phyloP scores from a whole-genome alignment of 2,888 invertebrate genomes.

The Matsumyia berberina region DNA sequence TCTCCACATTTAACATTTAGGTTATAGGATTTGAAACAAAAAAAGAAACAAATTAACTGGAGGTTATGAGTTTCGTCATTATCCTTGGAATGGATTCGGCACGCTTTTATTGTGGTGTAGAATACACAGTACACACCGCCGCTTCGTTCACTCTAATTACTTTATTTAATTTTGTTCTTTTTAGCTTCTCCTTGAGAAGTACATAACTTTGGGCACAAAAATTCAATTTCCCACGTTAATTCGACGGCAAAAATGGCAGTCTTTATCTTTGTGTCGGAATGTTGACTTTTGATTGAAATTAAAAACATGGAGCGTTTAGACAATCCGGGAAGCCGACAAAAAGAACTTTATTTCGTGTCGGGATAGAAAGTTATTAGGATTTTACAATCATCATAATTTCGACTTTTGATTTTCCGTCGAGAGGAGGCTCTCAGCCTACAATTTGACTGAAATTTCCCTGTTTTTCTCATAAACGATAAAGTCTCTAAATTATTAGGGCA shows the following conservation, averaged over 20 bases:
- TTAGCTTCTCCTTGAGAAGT: conserved; percentile 43
- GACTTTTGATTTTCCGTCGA: too few species aligned
- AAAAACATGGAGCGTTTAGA: neutral
- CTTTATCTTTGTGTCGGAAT: neutral
- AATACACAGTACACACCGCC: conserved; percentile 42
- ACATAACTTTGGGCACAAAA: neutral
- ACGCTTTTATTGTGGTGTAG: conserved; percentile 36
- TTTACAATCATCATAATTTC: too few species aligned
- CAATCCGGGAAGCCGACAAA: too few species aligned
- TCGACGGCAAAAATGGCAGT: neutral
- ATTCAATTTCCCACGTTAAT: neutral
- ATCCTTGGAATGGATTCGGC: conserved; percentile 26
- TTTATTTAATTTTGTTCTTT: conserved; percentile 43
- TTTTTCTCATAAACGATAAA: too few species aligned
- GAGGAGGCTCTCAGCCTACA: too few species aligned
- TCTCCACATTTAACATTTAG: conserved; percentile 58
- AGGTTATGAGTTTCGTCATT: conserved; percentile 47
- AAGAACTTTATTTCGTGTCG: too few species aligned
- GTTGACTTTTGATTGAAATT: neutral
- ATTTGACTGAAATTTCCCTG: too few species aligned
- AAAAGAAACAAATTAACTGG: conserved; percentile 17
- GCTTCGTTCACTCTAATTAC: conserved; percentile 49
- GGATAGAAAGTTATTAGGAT: too few species aligned
- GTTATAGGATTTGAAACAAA: conserved; percentile 42
- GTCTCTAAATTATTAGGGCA: too few species aligned